Percentiles rank a stretch among this genome's conserved stretches.
Conservation (phyloP, 1,140 invertebrate genomes). For the Idris sp. region DNA sequence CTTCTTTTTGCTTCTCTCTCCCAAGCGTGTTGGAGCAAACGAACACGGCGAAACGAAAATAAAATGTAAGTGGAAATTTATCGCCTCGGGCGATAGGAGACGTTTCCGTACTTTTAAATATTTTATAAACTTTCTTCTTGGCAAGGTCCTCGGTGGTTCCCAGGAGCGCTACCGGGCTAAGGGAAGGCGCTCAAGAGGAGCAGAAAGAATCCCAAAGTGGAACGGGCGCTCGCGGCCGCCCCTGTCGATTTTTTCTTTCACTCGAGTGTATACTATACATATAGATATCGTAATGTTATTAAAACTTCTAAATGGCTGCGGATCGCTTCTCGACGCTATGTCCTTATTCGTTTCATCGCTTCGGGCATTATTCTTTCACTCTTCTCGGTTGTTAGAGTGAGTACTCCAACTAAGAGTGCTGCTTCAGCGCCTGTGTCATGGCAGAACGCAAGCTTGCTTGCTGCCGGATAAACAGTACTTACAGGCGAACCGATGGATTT, state of each 20-base stretch:
- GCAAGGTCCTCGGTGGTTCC: conserved; percentile 63
- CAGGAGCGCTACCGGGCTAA: conserved; percentile 64
- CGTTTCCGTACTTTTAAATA: conserved; percentile 79
- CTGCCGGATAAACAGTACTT: conserved; percentile 49
- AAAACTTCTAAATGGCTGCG: conserved; percentile 77
- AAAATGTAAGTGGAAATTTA: conserved; percentile 80
- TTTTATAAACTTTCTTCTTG: conserved; percentile 79
- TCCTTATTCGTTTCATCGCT: conserved; percentile 66
- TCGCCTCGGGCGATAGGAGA: conserved; percentile 77
- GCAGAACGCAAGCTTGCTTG: conserved; percentile 60
- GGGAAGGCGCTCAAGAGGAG: conserved; percentile 58
- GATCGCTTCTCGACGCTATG: conserved; percentile 70
- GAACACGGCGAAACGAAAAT: conserved; percentile 76
- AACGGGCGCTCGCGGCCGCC: conserved; percentile 65
- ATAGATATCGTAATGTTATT: conserved; percentile 77
- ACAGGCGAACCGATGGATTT: conserved; percentile 54
- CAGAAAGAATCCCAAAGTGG: conserved; percentile 68
- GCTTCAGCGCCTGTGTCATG: conserved; percentile 63
- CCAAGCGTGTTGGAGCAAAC: conserved; percentile 70
- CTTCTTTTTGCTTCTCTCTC: conserved; percentile 50
- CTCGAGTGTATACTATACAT: conserved; percentile 67
- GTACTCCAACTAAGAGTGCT: conserved; percentile 45
- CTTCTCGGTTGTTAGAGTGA: conserved; percentile 55
- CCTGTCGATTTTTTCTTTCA: conserved; percentile 74
- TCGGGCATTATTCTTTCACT: conserved; percentile 67